phyloP scores from a whole-genome alignment of 2,113 vertebrate species.

The Lepus americanus region DNA sequence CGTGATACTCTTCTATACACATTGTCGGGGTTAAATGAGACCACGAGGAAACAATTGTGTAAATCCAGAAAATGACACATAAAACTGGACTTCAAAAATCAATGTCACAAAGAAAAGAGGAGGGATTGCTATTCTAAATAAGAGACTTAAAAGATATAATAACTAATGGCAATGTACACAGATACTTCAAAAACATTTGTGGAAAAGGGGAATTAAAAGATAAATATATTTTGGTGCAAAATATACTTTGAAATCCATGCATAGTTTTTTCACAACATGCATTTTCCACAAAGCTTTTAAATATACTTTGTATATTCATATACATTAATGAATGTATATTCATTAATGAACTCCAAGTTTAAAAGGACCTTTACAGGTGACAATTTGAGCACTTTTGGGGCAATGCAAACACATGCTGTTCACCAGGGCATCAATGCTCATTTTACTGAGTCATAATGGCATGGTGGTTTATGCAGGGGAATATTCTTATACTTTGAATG shows the following conservation, averaged over 20 bases:
- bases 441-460: neutral
- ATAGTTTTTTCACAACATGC: too few species aligned
- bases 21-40: neutral
- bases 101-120: neutral
- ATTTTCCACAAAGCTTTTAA: too few species aligned
- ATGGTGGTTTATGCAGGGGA: neutral
- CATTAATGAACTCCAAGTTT: neutral
- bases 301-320: too few species aligned
- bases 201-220: too few species aligned
- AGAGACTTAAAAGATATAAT: neutral
- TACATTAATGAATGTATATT: neutral
- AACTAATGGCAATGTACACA: neutral
- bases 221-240: too few species aligned
- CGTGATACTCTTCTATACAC: fast-evolving
- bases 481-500: neutral
- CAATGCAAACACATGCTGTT: neutral
- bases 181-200: too few species aligned
- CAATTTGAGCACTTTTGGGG: neutral
- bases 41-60: neutral
- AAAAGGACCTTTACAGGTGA: neutral
- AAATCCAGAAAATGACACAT: neutral
- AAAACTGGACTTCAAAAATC: neutral
- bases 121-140: neutral
- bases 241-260: too few species aligned
- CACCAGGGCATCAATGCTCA: neutral